phyloP scores from a whole-genome alignment of 2,113 vertebrate genomes.

The Lepidothrix coronata region DNA sequence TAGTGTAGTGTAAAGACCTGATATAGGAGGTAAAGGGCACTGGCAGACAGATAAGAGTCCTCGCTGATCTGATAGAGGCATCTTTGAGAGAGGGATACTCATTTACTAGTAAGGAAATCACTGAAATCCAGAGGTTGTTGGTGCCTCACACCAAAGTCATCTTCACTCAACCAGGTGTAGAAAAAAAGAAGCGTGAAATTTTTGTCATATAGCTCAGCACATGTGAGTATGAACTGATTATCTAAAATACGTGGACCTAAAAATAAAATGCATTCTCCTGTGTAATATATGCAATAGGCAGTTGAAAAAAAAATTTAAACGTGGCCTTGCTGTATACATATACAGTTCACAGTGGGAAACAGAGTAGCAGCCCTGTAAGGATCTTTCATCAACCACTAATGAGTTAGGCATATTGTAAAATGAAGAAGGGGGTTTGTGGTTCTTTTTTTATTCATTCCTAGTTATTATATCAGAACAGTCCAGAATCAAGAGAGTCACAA shows the following conservation, averaged over 20 bases:
- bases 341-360: background rate
- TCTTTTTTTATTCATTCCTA: too few relatives aligned
- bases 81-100: background rate
- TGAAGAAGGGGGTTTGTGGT: rapidly evolving
- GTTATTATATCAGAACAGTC: background rate
- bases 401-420: background rate
- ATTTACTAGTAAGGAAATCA: background rate
- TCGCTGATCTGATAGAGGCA: background rate
- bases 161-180: background rate
- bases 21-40: background rate
- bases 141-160: background rate
- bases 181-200: rapidly evolving
- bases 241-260: background rate
- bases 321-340: background rate
- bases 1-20: background rate
- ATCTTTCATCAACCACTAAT: background rate
- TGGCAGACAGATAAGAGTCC: background rate
- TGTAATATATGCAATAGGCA: background rate
- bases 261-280: background rate
- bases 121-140: background rate
- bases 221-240: background rate
- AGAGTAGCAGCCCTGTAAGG: background rate
- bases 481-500: background rate
- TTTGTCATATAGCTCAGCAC: background rate
- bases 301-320: background rate